Evolutionary conservation across 2,797 vertebrate species (phyloP).

Genomic region (Coreius guichenoti): DNA sequence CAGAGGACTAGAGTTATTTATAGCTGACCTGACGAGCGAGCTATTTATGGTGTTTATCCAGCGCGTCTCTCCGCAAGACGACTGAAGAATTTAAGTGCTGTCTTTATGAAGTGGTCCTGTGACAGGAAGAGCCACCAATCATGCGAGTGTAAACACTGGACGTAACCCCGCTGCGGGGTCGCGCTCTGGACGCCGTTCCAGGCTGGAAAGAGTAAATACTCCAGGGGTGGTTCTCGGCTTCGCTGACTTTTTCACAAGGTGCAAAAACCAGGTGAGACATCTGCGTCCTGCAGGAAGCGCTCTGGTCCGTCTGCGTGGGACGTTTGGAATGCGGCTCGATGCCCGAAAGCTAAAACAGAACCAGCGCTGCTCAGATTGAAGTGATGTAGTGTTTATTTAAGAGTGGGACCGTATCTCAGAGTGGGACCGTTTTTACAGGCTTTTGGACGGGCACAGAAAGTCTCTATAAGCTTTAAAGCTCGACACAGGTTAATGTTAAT

Average conservation of each 20-base stretch:
- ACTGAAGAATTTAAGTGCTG: constrained; percentile 77
- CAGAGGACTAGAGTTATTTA: constrained; percentile 55
- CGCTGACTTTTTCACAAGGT: constrained; percentile 59
- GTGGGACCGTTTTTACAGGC: not conserved
- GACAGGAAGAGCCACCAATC: constrained; percentile 78
- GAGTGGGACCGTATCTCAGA: not conserved
- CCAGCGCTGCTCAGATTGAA: not conserved
- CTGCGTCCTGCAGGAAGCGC: not conserved
- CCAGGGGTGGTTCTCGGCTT: constrained; percentile 59
- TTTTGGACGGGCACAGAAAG: not conserved
- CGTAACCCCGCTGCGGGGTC: constrained; percentile 69
- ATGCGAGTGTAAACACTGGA: constrained; percentile 78
- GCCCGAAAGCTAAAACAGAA: not conserved
- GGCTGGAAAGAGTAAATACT: constrained; percentile 66
- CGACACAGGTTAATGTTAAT: constrained; percentile 18
- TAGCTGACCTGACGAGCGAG: constrained; percentile 71
- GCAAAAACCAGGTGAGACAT: constrained; percentile 63
- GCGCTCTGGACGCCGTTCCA: constrained; percentile 62
- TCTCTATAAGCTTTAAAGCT: constrained; percentile 12
- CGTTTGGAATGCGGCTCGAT: not conserved
- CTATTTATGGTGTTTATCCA: constrained; percentile 81
- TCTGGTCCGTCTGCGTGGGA: not conserved
- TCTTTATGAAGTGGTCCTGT: constrained; percentile 73
- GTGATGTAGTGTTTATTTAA: not conserved
- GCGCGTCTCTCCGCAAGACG: constrained; percentile 67